These are phyloP conservation scores for fruit fly (Drosophila melanogaster) DNA, from an alignment of 1,140 invertebrate species.

Conservation along the genomic window Release_6_plus_ISO1_MT NT_037436.4:8583001-8583500, in stretches of 20 bases:
- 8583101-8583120: no score
- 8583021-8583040: no score
- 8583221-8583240: conserved; percentile 69
- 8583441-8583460: conserved; percentile 49
- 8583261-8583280: conserved; percentile 49
- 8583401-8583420: conserved; percentile 12
- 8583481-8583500: conserved; percentile 37
- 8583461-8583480: conserved; percentile 60
- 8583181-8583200: conserved; percentile 33
- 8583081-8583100: neutral
- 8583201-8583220: conserved; percentile 27
- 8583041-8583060: no score
- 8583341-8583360: neutral
- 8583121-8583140: neutral
- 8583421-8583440: conserved; percentile 35
- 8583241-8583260: conserved; percentile 69
- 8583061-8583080: neutral
- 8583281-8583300: conserved; percentile 38
- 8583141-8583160: conserved; percentile 22
- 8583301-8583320: conserved; percentile 68
- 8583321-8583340: conserved; percentile 60
- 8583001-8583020: neutral
- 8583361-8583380: neutral
- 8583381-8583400: neutral
- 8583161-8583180: neutral